Conservation (phyloP, 35 echinoderm and acorn worm genomes). For the Heliocidaris tuberculata region DNA sequence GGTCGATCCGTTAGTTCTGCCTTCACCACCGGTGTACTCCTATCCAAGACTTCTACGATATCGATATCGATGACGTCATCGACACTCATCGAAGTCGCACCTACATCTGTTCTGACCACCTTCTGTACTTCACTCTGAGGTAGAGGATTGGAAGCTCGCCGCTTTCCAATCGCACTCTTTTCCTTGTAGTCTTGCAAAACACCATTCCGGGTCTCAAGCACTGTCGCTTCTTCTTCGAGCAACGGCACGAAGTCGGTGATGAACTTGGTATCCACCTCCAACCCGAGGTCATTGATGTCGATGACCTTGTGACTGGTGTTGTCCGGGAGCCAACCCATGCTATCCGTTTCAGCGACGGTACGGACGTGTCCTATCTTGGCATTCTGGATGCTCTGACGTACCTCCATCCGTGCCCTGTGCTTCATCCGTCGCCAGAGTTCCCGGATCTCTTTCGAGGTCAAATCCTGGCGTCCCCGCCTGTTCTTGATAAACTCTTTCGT, state of each 20-base stretch:
- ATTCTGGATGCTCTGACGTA: not conserved
- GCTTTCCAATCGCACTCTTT: not conserved
- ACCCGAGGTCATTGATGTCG: slow-evolving; percentile 19
- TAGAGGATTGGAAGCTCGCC: not conserved
- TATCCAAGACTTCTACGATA: not conserved
- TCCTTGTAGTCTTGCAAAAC: not conserved
- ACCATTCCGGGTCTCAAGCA: slow-evolving; percentile 7
- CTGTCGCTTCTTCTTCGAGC: slow-evolving; percentile 11
- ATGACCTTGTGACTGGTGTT: not conserved
- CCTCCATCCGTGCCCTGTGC: not conserved
- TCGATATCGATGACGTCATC: not conserved
- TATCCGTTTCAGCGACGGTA: not conserved
- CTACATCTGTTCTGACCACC: not conserved
- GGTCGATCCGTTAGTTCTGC: not conserved
- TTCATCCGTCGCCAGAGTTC: slow-evolving; percentile 42
- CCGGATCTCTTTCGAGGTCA: slow-evolving; percentile 4
- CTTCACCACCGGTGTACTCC: not conserved
- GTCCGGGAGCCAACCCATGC: not conserved
- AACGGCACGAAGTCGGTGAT: slow-evolving; percentile 19
- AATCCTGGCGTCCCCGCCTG: not conserved
- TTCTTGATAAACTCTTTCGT: not conserved
- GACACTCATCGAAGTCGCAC: not conserved
- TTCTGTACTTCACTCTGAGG: not conserved
- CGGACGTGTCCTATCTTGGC: not conserved
- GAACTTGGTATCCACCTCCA: not conserved